A percentile compares a stretch with the other conserved stretches of the same genome.
phyloP scores from a whole-genome alignment of 2,113 vertebrate species.

The Megaceryle maxima region DNA sequence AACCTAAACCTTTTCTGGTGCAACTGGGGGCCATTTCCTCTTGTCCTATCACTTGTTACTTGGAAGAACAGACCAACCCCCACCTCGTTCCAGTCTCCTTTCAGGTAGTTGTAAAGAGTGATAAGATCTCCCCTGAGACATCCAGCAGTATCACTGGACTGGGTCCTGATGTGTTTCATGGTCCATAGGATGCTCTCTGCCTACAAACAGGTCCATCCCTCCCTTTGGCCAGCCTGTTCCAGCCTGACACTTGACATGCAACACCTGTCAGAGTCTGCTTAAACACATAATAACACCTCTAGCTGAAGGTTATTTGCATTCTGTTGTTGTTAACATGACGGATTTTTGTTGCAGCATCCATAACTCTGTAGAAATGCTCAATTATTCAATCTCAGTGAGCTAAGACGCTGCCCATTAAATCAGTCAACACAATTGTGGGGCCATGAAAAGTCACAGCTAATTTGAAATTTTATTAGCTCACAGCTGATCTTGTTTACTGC shows the following conservation, averaged over 20 bases:
- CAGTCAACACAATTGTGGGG: constrained; percentile 68
- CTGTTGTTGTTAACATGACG: constrained; percentile 79
- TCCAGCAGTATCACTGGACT: background rate
- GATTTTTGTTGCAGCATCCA: constrained; percentile 80
- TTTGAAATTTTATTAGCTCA: constrained; percentile 78
- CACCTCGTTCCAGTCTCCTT: background rate
- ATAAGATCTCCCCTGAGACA: background rate
- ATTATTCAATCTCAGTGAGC: constrained; percentile 83
- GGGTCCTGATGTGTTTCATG: rapidly evolving
- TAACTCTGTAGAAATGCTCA: constrained; percentile 88
- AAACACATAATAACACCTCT: constrained; percentile 69
- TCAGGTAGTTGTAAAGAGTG: background rate
- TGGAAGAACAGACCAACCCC: background rate
- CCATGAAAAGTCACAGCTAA: constrained; percentile 77
- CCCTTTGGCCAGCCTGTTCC: constrained; percentile 7
- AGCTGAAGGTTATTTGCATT: constrained; percentile 80
- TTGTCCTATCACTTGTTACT: background rate
- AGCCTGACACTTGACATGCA: constrained; percentile 59
- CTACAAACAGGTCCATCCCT: background rate
- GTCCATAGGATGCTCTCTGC: background rate
- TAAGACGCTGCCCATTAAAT: constrained; percentile 79
- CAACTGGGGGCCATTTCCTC: background rate
- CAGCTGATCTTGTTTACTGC: constrained; percentile 65
- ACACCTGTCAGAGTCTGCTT: constrained; percentile 75
- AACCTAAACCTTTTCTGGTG: background rate